Base-by-base conservation (phyloP, 1,140 invertebrate genomes). In the Bathynomus jamesi region DNA sequence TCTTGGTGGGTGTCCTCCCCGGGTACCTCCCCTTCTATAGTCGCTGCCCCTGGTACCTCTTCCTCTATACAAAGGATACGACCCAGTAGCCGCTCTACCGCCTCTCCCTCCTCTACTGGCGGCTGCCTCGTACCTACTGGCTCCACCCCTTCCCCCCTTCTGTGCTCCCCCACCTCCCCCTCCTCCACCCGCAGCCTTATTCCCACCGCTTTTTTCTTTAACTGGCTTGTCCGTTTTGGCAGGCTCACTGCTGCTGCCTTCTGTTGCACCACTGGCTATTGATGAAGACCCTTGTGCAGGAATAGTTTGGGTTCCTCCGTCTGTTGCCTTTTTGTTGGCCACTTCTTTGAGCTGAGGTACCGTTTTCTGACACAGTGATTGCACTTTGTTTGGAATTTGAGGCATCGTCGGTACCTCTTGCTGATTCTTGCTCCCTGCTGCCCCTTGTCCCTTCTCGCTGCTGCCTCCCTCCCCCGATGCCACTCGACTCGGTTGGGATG, bases 261-360 rank as follows among this genome's bases (percentile, higher is more conserved):
- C 73, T 74, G 61, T 62, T 63, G 69, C 73, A 68, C 28, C 69
- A 69, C 65, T 74, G 70, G 67, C 76, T 77, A 71, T 77, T 77
- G 13, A 67, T 71, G 76, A 77, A 77, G 70, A 77, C 66, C 70
- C 76, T 65, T 61, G 76, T 77, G 67, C 72, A 61, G 64, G 73
- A 67, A 69, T 74, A 28, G n/a, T 24, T 24, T 24, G 61, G 13
- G 27, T 11, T 28, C 13, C 27, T 63, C 27, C 27, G 61, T 24
- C 27, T 17, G 11, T 24, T 11, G 24, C 2, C 61, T 63, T 28
- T 63, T 25, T 28, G 61, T 21, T 53, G 40, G 40, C 21, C 21
- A 21, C 40, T 53, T 53, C 40, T 53, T 53, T 53, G 40, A 21
- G 13, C 21, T 53, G 40, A 53, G 5, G 13, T 17, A 21, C 2